These are phyloP conservation scores for Pterocles orientalis DNA, from an alignment of 2,113 vertebrate genomes.

Conservation along the genomic window DNA sequence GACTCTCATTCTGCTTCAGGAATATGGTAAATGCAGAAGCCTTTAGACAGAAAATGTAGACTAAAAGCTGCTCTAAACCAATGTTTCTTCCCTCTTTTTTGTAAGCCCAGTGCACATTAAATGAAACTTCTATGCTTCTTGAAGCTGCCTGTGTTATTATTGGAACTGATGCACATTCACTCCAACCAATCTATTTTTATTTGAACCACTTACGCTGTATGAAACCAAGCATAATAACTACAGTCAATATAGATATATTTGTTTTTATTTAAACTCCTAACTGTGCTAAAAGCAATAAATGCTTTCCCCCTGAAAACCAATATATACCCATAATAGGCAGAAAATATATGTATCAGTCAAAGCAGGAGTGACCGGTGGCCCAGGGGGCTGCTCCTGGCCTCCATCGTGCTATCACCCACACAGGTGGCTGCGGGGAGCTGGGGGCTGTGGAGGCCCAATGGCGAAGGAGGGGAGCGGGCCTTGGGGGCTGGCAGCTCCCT, in stretches of 20 bases:
- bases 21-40: slow-evolving; percentile 59
- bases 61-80: slow-evolving; percentile 56
- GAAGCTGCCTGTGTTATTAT: slow-evolving; percentile 66
- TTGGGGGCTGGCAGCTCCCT: background rate
- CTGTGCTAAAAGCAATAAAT: slow-evolving; percentile 73
- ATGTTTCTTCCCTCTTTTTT: slow-evolving; percentile 29
- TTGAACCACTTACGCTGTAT: slow-evolving; percentile 73
- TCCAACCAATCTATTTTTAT: slow-evolving; percentile 79
- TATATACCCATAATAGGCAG: slow-evolving; percentile 18
- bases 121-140: slow-evolving; percentile 40
- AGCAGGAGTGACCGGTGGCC: background rate
- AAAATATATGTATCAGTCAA: slow-evolving; percentile 49
- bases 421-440: background rate
- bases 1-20: slow-evolving; percentile 45
- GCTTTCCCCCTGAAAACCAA: slow-evolving; percentile 53
- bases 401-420: background rate
- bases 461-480: background rate
- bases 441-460: background rate
- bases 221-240: slow-evolving; percentile 74
- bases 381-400: background rate
- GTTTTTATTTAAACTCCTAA: slow-evolving; percentile 79
- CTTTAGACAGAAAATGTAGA: slow-evolving; percentile 63
- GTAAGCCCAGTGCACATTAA: slow-evolving; percentile 62
- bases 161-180: slow-evolving; percentile 72
- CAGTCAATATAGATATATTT: slow-evolving; percentile 75